Percentiles rank a stretch among this genome's conserved stretches.
These are phyloP conservation scores for Thalassophryne amazonica DNA, from an alignment of 2,797 vertebrate genomes.

Conservation along the genomic window DNA sequence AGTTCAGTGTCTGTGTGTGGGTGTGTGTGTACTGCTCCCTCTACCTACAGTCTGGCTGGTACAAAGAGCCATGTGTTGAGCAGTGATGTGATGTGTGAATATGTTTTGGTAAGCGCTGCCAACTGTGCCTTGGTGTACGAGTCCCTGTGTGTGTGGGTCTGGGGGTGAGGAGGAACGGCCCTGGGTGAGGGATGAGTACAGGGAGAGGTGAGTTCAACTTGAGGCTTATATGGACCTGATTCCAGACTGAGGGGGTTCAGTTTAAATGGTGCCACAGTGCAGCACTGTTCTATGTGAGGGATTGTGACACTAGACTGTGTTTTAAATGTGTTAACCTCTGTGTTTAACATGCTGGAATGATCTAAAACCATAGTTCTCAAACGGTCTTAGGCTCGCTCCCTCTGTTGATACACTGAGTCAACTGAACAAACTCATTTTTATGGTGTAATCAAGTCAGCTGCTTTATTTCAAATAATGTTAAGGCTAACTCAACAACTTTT, in stretches of 20 bases:
- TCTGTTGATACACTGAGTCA: no score
- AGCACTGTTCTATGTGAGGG: constrained; percentile 44
- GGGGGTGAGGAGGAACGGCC: constrained; percentile 9
- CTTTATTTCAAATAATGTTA: no score
- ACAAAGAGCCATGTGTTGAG: constrained; percentile 80
- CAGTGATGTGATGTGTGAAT: constrained; percentile 72
- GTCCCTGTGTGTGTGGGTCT: constrained; percentile 16
- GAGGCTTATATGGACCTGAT: constrained; percentile 61
- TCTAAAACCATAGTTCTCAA: no score
- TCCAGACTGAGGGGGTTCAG: constrained; percentile 59
- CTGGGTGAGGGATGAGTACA: constrained; percentile 43
- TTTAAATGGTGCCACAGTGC: constrained; percentile 57
- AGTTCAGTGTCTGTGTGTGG: constrained; percentile 25
- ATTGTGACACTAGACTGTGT: constrained; percentile 21
- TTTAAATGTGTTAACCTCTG: no score
- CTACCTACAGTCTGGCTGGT: constrained; percentile 55
- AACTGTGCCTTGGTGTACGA: constrained; percentile 52
- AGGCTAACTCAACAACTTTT: no score
- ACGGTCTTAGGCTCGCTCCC: no score
- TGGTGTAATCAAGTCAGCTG: no score
- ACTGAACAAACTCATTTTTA: no score
- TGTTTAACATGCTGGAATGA: no score
- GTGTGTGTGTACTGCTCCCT: constrained; percentile 12
- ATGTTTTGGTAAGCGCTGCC: constrained; percentile 66
- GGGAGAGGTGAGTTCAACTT: constrained; percentile 48